Evolutionary conservation across 2,797 vertebrate genomes (phyloP), one percentile per base, ranked within the genome.

Genomic region (Zenarchopterus dispar): DNA sequence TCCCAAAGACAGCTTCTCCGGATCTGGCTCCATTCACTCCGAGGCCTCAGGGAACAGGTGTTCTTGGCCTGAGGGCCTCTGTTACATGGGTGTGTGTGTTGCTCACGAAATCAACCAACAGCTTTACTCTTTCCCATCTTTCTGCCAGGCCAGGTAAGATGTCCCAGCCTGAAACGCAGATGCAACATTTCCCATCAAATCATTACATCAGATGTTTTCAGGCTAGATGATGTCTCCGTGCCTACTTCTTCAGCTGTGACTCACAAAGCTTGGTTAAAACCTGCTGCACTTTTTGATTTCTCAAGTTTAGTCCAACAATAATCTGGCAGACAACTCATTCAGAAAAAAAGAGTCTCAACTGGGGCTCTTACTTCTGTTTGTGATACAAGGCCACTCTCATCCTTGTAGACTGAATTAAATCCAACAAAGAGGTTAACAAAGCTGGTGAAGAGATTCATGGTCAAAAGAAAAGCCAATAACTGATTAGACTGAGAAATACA

Each of bases 31-130:
- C 50, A 56, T 63, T 70, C 51, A 31, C 49, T 61, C 62, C 0
- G n/a, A 65, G 56, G 75, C 58, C 54, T 69, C 39, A 43, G 39
- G 67, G 63, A 83, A 75, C 73, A 72, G 82, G 67, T 84, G 78
- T 77, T 73, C 56, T 10, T 33, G 68, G 60, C 66, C 59, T 7
- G 15, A 60, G 69, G 61, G 69, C 39, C 16, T 18, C 16, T 7
- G 18, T 46, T 49, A 21, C 58, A 19, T 42, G 10, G 50, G 26
- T 57, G 22, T 28, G 15, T 26, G 36, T 39, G 36, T 47, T 39
- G 23, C 15, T 60, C n/a, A 59, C 10, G 16, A n/a, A 1, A 39
- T 50, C 33, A 21, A 56, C 56, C 39, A 46, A 44, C 47, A 8
- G 31, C 66, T n/a, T 13, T 5, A 49, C 52, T 59, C 43, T 64